A percentile compares a stretch with the other conserved stretches of the same genome.
Conservation (phyloP, 1,140 invertebrate genomes). For the Caerostris extrusa region DNA sequence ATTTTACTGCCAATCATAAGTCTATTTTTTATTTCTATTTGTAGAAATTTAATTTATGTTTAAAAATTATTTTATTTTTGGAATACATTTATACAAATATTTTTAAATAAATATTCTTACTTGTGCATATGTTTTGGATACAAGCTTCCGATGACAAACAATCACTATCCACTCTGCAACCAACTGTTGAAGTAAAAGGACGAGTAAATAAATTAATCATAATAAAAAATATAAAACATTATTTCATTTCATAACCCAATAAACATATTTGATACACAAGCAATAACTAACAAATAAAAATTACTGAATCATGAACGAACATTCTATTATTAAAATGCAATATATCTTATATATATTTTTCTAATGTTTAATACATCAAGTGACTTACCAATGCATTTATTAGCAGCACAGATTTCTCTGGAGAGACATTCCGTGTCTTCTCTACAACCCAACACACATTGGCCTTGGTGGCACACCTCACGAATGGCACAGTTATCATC, state of each 20-base stretch:
- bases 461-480: slow-evolving; percentile 90
- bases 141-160: slow-evolving; percentile 88
- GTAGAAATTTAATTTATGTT: too few relatives aligned
- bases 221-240: too few relatives aligned
- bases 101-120: slow-evolving; percentile 59
- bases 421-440: slow-evolving; percentile 78
- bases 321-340: too few relatives aligned
- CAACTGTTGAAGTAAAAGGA: slow-evolving; percentile 80
- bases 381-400: slow-evolving; percentile 77
- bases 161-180: slow-evolving; percentile 90
- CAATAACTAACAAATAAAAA: too few relatives aligned
- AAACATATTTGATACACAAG: too few relatives aligned
- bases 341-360: background rate
- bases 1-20: too few relatives aligned
- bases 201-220: too few relatives aligned
- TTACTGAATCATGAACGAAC: too few relatives aligned
- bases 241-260: too few relatives aligned
- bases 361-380: background rate
- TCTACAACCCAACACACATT: slow-evolving; percentile 84
- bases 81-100: background rate
- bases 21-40: too few relatives aligned
- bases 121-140: slow-evolving; percentile 86
- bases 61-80: too few relatives aligned
- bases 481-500: slow-evolving; percentile 89
- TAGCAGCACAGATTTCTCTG: slow-evolving; percentile 79